phyloP scores from a whole-genome alignment of 1,140 invertebrate species.

The Zaprionus davidi region DNA sequence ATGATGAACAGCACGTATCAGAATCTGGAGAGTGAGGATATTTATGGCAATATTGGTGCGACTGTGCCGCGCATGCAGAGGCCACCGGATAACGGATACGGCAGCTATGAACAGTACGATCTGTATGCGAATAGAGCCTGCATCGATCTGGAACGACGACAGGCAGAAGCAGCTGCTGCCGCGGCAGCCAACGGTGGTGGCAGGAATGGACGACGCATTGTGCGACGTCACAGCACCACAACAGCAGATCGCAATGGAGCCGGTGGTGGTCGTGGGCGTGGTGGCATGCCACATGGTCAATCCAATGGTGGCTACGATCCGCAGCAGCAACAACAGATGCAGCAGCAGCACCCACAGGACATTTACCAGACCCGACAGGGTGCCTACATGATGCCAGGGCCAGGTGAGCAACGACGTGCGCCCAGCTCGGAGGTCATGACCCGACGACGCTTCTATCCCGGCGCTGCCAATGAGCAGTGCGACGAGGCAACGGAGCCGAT shows the following conservation, averaged over 20 bases:
- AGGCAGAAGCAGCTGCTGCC: constrained; percentile 66
- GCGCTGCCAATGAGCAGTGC: constrained; percentile 71
- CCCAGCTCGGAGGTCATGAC: constrained; percentile 81
- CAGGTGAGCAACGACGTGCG: constrained; percentile 69
- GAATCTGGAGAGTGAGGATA: constrained; percentile 80
- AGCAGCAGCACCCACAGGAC: constrained; percentile 52
- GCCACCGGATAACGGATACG: constrained; percentile 59
- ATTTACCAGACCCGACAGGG: constrained; percentile 81
- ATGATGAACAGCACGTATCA: constrained; percentile 82
- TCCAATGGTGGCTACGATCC: constrained; percentile 33
- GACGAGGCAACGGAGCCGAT: constrained; percentile 64
- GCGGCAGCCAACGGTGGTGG: constrained; percentile 9
- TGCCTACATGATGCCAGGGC: constrained; percentile 72
- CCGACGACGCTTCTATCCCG: constrained; percentile 72
- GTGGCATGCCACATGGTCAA: constrained; percentile 26
- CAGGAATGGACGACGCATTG: constrained; percentile 63
- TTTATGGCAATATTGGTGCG: constrained; percentile 75
- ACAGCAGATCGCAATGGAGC: constrained; percentile 71
- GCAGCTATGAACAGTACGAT: constrained; percentile 73
- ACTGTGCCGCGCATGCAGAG: constrained; percentile 56
- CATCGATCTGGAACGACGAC: constrained; percentile 79
- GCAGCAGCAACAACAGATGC: constrained; percentile 27
- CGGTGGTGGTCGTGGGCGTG: constrained; percentile 22
- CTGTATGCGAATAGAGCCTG: constrained; percentile 82
- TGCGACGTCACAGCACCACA: constrained; percentile 80